phyloP scores from a whole-genome alignment of 2,797 vertebrate species.

The Semaprochilodus insignis region DNA sequence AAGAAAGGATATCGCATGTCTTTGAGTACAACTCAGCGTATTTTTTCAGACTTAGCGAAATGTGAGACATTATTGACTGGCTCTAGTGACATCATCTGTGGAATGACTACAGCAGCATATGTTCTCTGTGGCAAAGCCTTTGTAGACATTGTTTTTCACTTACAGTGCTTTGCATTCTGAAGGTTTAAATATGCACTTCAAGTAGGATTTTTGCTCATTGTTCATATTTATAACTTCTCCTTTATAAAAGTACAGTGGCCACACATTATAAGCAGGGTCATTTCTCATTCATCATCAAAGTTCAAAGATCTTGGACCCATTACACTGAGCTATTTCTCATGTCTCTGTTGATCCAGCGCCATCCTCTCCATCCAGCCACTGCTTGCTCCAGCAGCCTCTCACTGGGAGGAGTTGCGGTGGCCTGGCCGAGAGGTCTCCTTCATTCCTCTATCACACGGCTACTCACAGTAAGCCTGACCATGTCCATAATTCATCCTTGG shows the following conservation, averaged over 20 bases:
- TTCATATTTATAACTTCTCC: conserved; percentile 4
- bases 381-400: conserved; percentile 67
- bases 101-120: conserved; percentile 10
- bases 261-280: conserved; percentile 6
- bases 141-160: not conserved
- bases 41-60: conserved; percentile 31
- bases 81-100: conserved; percentile 22
- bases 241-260: not conserved
- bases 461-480: conserved; percentile 76
- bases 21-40: conserved; percentile 35
- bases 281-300: conserved; percentile 23
- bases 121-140: conserved; percentile 23
- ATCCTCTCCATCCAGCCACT: conserved; percentile 66
- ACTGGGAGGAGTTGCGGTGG: conserved; percentile 70
- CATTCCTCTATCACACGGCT: conserved; percentile 77
- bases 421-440: conserved; percentile 76
- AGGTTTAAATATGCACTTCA: conserved; percentile 13
- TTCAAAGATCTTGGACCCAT: conserved; percentile 21
- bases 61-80: conserved; percentile 39
- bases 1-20: conserved; percentile 11
- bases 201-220: not conserved
- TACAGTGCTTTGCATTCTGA: not conserved
- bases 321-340: conserved; percentile 37
- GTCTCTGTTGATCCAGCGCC: conserved; percentile 66
- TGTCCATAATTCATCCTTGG: conserved; percentile 26